Evolutionary conservation across 2,888 invertebrate species (phyloP).

Genomic region (Pinctada fucata): DNA sequence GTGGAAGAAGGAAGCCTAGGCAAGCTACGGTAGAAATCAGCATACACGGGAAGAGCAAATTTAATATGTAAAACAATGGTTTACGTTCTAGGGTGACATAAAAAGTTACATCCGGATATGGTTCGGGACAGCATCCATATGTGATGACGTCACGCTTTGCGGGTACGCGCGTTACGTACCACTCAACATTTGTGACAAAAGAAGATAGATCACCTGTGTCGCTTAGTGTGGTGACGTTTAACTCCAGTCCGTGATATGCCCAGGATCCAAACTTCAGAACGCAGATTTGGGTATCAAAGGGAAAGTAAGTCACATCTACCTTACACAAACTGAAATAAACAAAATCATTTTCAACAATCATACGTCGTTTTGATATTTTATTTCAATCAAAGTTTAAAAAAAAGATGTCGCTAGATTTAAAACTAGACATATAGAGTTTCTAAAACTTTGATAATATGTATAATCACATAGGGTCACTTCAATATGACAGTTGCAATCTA

Average conservation of each 20-base stretch:
- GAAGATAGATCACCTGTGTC: slow-evolving; percentile 46
- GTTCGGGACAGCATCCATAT: slow-evolving; percentile 60
- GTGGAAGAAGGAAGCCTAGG: slow-evolving; percentile 54
- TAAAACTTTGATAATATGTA: background rate
- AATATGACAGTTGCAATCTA: too few relatives aligned
- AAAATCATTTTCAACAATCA: too few relatives aligned
- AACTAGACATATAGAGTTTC: background rate
- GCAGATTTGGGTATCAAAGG: slow-evolving; percentile 54
- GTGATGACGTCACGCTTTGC: slow-evolving; percentile 41
- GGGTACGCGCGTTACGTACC: slow-evolving; percentile 54
- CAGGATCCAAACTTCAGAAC: slow-evolving; percentile 65
- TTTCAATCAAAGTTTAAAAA: too few relatives aligned
- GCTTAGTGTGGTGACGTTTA: slow-evolving; percentile 45
- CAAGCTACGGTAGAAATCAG: slow-evolving; percentile 56
- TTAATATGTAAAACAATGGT: slow-evolving; percentile 65
- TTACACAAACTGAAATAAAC: slow-evolving; percentile 46
- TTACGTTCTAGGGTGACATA: slow-evolving; percentile 52
- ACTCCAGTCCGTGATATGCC: slow-evolving; percentile 60
- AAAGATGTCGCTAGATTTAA: background rate
- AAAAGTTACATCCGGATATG: slow-evolving; percentile 67
- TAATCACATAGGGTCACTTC: too few relatives aligned
- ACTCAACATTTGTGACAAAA: slow-evolving; percentile 64
- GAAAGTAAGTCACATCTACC: slow-evolving; percentile 58
- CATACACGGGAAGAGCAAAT: slow-evolving; percentile 66
- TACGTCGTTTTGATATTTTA: too few relatives aligned